Conservation (phyloP, 2,797 vertebrate species). For the Salarias fasciatus region DNA sequence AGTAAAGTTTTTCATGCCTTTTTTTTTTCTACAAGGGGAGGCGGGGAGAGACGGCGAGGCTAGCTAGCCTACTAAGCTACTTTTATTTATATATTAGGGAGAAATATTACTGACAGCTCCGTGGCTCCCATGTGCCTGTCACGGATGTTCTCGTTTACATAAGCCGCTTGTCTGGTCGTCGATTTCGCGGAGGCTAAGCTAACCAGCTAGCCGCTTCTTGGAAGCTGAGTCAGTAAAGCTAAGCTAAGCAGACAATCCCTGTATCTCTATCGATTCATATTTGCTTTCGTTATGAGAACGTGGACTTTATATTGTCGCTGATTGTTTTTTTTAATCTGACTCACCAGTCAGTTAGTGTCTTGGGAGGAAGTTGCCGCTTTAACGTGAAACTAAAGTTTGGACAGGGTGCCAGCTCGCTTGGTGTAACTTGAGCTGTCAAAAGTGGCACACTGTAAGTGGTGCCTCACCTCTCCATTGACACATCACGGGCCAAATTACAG, state of each 20-base stretch:
- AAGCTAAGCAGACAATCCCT: conserved; percentile 42
- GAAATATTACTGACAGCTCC: conserved; percentile 19
- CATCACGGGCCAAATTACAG: not conserved
- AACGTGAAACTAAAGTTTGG: conserved; percentile 21
- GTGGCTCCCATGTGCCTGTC: not conserved
- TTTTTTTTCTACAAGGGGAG: conserved; percentile 76
- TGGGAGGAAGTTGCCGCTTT: conserved; percentile 1
- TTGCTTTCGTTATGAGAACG: not conserved
- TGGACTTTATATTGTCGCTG: too few species aligned
- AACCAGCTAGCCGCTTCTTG: conserved; percentile 49
- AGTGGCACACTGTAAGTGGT: conserved; percentile 20
- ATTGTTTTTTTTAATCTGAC: too few species aligned
- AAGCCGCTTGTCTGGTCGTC: conserved; percentile 25
- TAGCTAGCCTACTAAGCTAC: conserved; percentile 71
- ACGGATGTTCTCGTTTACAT: not conserved
- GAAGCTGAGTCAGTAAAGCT: conserved; percentile 71
- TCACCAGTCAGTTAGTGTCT: not conserved
- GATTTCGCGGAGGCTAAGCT: conserved; percentile 27
- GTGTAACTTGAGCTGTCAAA: conserved; percentile 60
- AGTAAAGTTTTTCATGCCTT: conserved; percentile 82
- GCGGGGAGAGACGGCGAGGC: conserved; percentile 73
- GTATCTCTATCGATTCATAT: not conserved
- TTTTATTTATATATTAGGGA: conserved; percentile 40
- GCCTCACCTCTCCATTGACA: not conserved
- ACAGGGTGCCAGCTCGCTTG: conserved; percentile 24